These are phyloP conservation scores for Caracal caracal DNA, from an alignment of 2,113 vertebrate species.

Conservation along the genomic window DNA sequence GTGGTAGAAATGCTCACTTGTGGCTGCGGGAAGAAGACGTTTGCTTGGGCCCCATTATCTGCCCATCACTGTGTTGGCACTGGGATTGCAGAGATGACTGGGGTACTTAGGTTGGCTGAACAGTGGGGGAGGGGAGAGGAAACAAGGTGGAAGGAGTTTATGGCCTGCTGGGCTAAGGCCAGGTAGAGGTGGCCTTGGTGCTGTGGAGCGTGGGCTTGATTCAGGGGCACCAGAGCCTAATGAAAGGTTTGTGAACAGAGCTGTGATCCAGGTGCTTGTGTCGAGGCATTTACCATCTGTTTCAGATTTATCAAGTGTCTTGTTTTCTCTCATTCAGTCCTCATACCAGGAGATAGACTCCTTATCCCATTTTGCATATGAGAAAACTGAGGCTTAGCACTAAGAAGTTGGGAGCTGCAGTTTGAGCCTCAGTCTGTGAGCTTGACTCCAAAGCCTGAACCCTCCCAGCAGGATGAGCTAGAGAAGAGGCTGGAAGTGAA, in stretches of 20 bases:
- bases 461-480: background rate
- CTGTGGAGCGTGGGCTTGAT: background rate
- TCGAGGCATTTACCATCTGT: background rate
- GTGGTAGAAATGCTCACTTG: background rate
- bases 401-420: background rate
- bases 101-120: background rate
- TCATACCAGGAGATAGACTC: background rate
- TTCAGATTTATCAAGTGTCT: background rate
- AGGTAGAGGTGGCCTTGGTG: background rate
- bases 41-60: background rate
- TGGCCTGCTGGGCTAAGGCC: background rate
- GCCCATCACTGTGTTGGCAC: background rate
- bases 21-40: background rate
- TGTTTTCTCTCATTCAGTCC: background rate
- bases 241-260: background rate
- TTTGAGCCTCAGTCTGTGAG: background rate
- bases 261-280: background rate
- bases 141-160: background rate
- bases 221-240: background rate
- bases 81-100: background rate
- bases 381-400: background rate
- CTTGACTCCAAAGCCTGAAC: background rate
- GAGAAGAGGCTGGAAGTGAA: background rate
- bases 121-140: background rate
- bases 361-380: constrained; percentile 4